These are phyloP conservation scores for Pedetes capensis DNA, from an alignment of 2,113 vertebrate genomes.

Conservation along the genomic window DNA sequence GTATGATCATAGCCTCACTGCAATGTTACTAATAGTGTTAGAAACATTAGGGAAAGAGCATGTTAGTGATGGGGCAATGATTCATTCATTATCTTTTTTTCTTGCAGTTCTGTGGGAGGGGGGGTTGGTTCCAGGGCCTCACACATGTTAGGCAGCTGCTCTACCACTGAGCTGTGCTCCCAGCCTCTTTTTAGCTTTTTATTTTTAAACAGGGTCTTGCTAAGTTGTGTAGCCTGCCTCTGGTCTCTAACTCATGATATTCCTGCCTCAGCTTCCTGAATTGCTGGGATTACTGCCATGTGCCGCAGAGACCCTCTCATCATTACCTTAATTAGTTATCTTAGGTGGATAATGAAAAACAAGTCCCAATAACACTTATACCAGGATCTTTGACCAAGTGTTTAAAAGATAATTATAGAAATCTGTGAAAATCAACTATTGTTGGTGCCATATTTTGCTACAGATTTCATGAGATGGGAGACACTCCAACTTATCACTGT, in stretches of 20 bases:
- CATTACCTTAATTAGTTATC: background rate
- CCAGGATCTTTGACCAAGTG: background rate
- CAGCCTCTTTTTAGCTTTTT: too few relatives aligned
- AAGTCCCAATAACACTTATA: background rate
- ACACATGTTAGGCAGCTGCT: too few relatives aligned
- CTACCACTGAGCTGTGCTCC: too few relatives aligned
- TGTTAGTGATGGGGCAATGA: background rate
- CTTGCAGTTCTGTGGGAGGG: too few relatives aligned
- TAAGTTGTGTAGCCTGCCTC: too few relatives aligned
- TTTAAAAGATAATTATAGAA: background rate
- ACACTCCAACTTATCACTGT: background rate
- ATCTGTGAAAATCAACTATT: background rate
- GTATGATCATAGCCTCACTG: background rate
- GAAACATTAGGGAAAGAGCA: background rate
- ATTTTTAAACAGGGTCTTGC: too few relatives aligned
- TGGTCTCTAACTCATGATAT: too few relatives aligned
- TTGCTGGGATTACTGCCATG: too few relatives aligned
- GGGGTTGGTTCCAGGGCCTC: too few relatives aligned
- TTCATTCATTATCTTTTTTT: background rate
- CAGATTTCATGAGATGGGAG: background rate
- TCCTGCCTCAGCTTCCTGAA: too few relatives aligned
- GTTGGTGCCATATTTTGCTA: background rate
- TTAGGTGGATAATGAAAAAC: background rate
- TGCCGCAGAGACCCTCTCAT: too few relatives aligned
- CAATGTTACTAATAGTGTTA: background rate